Evolutionary conservation across 1,140 invertebrate species (phyloP), one percentile per base, ranked within the genome.

Genomic region (Drosophila novamexicana): DNA sequence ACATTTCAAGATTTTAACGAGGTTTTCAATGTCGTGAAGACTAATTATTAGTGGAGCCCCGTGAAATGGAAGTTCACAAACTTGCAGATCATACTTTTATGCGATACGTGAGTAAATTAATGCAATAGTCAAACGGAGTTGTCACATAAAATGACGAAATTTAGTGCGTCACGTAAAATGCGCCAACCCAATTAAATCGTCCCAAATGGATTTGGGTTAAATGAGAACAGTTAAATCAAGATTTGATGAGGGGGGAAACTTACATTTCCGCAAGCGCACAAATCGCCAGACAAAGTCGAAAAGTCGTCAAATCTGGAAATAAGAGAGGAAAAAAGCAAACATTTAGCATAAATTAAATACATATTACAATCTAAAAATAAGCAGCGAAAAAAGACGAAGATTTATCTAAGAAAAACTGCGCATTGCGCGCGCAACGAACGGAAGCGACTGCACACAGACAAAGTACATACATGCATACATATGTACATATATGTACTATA

Each of bases 361-460:
- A 29, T 29, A 37, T 39, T 44, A 65, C 47, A 49, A 57, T 74
- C 58, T 44, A 65, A 78, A 56, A 79, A 79, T 76, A 66, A 14
- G 8, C 44, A 57, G 42, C 40, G 56, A 39, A 47, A 42, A 8
- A 18, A 63, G 32, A 42, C 39, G 42, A 59, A 59, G 57, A 84
- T 77, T 85, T 84, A 84, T 84, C 81, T 77, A 16, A 29, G 65
- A 81, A 69, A 74, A 84, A 84, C 71, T 74, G 81, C 81, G 81
- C 81, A 84, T 85, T 84, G 75, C 77, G 63, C 16, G 40, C 63
- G 22, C 40, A 47, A 37, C 36, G 9, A 57, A 68, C 83, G 83
- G 83, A 88, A 82, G 64, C 80, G 18, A 45, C 73, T 69, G 40
- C 16, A 65, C 16, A 65, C 32, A 64, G 50, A 8, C 5, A 44